These are phyloP conservation scores for Rhinoraja longicauda DNA, from an alignment of 2,797 vertebrate genomes.

Conservation along the genomic window DNA sequence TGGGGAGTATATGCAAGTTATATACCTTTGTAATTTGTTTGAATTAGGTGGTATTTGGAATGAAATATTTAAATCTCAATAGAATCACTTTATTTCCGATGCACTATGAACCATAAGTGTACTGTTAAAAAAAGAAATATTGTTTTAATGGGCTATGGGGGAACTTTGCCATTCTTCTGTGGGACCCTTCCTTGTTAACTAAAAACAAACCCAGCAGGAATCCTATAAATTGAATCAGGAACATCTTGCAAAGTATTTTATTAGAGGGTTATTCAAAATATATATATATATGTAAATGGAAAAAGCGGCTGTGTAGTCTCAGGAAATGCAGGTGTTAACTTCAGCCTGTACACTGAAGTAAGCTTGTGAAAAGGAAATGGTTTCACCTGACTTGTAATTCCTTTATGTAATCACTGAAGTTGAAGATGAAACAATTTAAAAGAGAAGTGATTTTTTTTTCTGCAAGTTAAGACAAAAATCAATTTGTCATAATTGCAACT, in stretches of 20 bases:
- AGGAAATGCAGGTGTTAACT: neutral
- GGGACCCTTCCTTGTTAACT: neutral
- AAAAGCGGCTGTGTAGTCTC: neutral
- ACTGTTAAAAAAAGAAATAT: neutral
- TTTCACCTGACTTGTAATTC: conserved; percentile 2
- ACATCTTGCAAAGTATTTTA: neutral
- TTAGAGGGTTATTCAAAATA: neutral
- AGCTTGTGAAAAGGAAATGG: neutral
- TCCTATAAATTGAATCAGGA: neutral
- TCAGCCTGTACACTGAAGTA: neutral
- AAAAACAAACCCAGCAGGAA: neutral
- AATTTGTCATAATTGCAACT: conserved; percentile 31
- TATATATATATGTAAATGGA: neutral
- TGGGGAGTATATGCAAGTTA: neutral
- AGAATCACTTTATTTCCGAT: neutral
- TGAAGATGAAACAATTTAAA: conserved; percentile 36
- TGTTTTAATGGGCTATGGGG: neutral
- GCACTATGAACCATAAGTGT: neutral
- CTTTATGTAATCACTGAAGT: neutral
- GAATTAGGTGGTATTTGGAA: neutral
- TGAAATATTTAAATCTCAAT: neutral
- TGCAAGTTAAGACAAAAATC: conserved; percentile 19
- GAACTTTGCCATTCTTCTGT: neutral
- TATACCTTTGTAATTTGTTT: neutral
- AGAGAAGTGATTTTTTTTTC: neutral